Evolutionary conservation across 2,797 vertebrate genomes (phyloP), one percentile per base, ranked within the genome.

Genomic region (Gadopsis marmoratus): DNA sequence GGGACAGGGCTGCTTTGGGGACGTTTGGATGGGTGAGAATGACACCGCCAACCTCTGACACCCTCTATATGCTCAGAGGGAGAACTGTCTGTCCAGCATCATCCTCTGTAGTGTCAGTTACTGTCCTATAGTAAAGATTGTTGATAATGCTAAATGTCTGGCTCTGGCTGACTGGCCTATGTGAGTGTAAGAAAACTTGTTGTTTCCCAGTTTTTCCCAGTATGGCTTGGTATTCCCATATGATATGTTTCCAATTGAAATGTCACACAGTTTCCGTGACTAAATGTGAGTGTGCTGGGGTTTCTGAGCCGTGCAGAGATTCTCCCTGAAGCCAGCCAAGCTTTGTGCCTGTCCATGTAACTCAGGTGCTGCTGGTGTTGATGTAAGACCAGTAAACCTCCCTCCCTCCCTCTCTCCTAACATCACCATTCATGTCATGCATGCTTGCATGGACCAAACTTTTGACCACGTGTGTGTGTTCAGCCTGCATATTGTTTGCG

Each of bases 1-100:
- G 92, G 98, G 98, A 90, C 97, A 97, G 79, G 98, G 98, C 89
- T 99, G 96, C 95, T 99, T 99, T 10, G 98, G 98, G 86, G 97
- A 99, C 72, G 98, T 99, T 81, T 99, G 97, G 96, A 97, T 97
- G 95, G 98, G 98, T 99, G 97, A 95, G 97, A 89, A 83, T 26
- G 65, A 88, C 17, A 3, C 72, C 5, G 12, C 56, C 59, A 45
- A 31, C 47, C 76, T 74, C 62, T 79, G 63, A 77, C n/a, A 56
- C 84, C 80, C 67, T 47, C 78, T 71, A 21, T 37, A 72, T 68
- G 77, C 64, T 26, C 12, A 71, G 73, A 71, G 54, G 41, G 64
- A 64, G 59, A 67, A 53, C 19, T 65, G 43, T 80, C 58, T 70
- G 77, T 69, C 65, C 41, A 39, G 64, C 47, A 3, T 29, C 8